phyloP scores from a whole-genome alignment of 2,888 invertebrate species.

The Zaprionus obscuricornis region DNA sequence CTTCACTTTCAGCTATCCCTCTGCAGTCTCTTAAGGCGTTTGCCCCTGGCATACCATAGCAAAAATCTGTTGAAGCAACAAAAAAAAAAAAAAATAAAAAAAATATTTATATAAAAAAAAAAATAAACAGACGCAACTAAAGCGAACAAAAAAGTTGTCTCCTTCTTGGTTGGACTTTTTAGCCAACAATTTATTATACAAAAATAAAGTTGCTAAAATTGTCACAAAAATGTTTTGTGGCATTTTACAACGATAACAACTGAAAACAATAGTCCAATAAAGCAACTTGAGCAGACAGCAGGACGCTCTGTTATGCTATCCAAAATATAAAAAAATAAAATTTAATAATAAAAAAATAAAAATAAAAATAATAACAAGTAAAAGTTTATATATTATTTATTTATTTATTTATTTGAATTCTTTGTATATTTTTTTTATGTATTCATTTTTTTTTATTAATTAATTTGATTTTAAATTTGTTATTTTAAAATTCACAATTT shows the following conservation, averaged over 20 bases:
- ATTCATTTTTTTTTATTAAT: no score
- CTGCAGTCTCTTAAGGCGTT: no score
- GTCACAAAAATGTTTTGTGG: constrained; percentile 36
- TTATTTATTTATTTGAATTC: no score
- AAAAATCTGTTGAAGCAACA: constrained; percentile 32
- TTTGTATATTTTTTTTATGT: no score
- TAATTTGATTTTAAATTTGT: no score
- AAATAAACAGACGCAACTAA: constrained; percentile 12
- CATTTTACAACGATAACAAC: constrained; percentile 16
- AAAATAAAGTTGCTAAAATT: constrained; percentile 46
- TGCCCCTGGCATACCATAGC: no score
- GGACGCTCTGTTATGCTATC: background rate
- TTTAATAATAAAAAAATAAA: no score
- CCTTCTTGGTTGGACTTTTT: constrained; percentile 31
- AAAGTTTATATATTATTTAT: no score
- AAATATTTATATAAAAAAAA: background rate
- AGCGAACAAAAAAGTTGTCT: constrained; percentile 50
- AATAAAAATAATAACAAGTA: no score
- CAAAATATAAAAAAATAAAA: background rate
- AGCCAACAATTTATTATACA: constrained; percentile 54
- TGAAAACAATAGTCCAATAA: background rate
- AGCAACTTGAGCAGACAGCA: background rate
- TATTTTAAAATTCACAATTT: no score
- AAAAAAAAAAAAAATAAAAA: constrained; percentile 15
- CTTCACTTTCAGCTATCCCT: no score